phyloP scores from a whole-genome alignment of 2,888 invertebrate species.

The Sicus ferrugineus region DNA sequence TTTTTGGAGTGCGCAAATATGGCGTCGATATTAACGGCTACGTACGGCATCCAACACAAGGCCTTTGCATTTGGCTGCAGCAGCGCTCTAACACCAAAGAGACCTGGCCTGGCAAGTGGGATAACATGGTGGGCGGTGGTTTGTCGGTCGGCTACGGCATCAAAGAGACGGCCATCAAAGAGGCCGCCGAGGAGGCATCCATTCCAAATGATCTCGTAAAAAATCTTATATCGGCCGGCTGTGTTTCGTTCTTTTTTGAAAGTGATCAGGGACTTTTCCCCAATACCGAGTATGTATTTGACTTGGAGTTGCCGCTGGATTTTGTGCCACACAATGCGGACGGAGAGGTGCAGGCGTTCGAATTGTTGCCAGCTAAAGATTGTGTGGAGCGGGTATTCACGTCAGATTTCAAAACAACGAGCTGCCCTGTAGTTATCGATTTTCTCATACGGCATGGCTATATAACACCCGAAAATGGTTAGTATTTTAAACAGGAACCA shows the following conservation, averaged over 20 bases:
- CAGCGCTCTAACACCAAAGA: conserved; percentile 89
- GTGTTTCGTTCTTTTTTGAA: conserved; percentile 79
- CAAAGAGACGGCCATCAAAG: conserved; percentile 89
- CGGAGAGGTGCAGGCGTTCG: conserved; percentile 93
- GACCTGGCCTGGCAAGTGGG: conserved; percentile 95
- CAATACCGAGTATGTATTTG: conserved; percentile 93
- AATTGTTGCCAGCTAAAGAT: conserved; percentile 83
- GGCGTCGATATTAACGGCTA: conserved; percentile 96
- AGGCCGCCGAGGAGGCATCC: conserved; percentile 94
- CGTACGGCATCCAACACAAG: conserved; percentile 82
- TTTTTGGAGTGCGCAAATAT: conserved; percentile 93
- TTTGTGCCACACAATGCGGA: conserved; percentile 93
- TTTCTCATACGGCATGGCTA: conserved; percentile 91
- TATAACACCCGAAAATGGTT: conserved; percentile 89
- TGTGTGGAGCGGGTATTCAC: conserved; percentile 82
- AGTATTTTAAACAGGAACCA: conserved; percentile 44
- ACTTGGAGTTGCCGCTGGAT: conserved; percentile 87
- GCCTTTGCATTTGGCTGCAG: conserved; percentile 88
- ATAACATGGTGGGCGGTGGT: conserved; percentile 95
- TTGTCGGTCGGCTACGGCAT: conserved; percentile 88
- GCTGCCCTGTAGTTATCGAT: conserved; percentile 89
- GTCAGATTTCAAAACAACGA: conserved; percentile 91
- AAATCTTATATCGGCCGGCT: conserved; percentile 64
- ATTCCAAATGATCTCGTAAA: conserved; percentile 81
- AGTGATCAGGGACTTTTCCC: conserved; percentile 93